Percentiles rank a stretch among this genome's conserved stretches.
Evolutionary conservation across 2,113 vertebrate genomes (phyloP).

Genomic region (Morphnarchus princeps): DNA sequence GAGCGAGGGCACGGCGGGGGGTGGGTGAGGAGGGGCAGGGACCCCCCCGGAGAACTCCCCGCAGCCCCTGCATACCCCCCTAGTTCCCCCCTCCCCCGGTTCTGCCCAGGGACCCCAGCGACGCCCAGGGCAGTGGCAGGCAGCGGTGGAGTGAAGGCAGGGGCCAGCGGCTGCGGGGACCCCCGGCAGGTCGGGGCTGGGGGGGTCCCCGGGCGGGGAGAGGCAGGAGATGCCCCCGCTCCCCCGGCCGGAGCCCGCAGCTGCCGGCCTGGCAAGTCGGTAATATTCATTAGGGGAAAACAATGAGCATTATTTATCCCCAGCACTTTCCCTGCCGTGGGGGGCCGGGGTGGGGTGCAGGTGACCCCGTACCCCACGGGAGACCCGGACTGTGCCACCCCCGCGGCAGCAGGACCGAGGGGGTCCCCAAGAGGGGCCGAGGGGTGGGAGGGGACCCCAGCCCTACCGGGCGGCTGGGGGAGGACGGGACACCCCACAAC

Average conservation of each 20-base stretch:
- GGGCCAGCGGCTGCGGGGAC: background rate
- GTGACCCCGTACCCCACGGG: background rate
- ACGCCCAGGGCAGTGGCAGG: background rate
- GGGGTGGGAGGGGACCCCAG: background rate
- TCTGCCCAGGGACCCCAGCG: background rate
- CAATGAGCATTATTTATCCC: slow-evolving; percentile 50
- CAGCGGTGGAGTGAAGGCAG: background rate
- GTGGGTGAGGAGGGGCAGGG: background rate
- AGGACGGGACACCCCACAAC: background rate
- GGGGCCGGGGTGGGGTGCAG: background rate
- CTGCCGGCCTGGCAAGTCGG: slow-evolving; percentile 34
- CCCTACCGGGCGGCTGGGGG: background rate
- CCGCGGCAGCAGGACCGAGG: too few relatives aligned
- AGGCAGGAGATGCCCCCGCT: background rate
- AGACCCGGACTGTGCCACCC: background rate
- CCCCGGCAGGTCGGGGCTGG: background rate
- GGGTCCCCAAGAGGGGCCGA: too few relatives aligned
- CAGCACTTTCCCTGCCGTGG: background rate
- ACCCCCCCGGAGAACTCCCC: accelerated
- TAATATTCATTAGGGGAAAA: slow-evolving; percentile 51
- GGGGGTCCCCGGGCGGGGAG: background rate
- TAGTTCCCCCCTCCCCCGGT: too few relatives aligned
- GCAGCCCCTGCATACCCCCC: too few relatives aligned
- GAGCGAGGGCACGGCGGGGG: background rate
- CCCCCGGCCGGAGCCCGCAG: background rate